Evolutionary conservation across 2,888 invertebrate species (phyloP).

Genomic region (Drosophila fungiperda): DNA sequence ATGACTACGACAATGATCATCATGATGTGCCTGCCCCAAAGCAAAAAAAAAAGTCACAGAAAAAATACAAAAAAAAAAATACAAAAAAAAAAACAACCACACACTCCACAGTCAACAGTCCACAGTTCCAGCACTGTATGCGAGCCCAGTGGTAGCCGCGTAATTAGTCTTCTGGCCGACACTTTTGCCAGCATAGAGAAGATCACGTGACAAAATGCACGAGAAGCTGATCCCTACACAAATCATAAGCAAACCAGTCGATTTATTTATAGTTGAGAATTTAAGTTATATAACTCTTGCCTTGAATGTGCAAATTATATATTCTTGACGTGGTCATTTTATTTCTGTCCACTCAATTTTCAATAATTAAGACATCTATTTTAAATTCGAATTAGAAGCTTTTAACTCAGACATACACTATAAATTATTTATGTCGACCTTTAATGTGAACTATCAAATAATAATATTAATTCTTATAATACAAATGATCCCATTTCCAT

Average conservation of each 20-base stretch:
- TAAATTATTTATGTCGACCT: not conserved
- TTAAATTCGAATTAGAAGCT: not conserved
- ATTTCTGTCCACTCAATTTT: not conserved
- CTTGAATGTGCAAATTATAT: not conserved
- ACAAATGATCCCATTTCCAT: not conserved
- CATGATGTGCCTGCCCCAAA: conserved; percentile 21
- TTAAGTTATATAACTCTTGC: not conserved
- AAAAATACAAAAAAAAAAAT: conserved; percentile 7
- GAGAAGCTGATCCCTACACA: not conserved
- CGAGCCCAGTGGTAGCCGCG: conserved; percentile 58
- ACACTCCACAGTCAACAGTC: conserved; percentile 12
- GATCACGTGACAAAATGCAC: conserved; percentile 43
- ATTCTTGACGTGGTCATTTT: not conserved
- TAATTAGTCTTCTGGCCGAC: conserved; percentile 82
- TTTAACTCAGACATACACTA: not conserved
- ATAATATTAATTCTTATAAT: not conserved
- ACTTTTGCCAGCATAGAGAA: conserved; percentile 62
- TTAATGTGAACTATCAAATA: not conserved
- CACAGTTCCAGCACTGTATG: conserved; percentile 21
- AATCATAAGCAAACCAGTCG: not conserved
- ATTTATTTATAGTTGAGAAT: not conserved
- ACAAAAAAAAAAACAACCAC: conserved; percentile 24
- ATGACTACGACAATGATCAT: conserved; percentile 66
- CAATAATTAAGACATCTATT: not conserved
- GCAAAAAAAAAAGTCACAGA: conserved; percentile 13